Evolutionary conservation across 1,140 invertebrate species (phyloP), one percentile per base, ranked within the genome.

Genomic region (Ooceraea biroi): DNA sequence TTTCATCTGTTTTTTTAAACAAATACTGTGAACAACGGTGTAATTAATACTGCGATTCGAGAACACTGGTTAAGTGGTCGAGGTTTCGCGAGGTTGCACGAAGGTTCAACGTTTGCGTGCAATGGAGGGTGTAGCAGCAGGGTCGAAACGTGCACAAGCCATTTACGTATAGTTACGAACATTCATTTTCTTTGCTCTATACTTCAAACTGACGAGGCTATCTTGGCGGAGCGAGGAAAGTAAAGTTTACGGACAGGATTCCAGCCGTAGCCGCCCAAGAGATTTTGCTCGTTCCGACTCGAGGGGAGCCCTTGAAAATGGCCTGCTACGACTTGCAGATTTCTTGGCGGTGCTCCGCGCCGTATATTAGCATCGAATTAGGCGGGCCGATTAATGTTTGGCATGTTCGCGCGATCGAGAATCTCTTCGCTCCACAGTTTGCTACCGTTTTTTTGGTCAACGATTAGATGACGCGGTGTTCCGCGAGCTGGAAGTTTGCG

Each of bases 311-410:
- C 55, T 68, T 11, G 12, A 48, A 55, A 66, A 68, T 7, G 44
- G 44, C 41, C 72, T 68, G 71, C 61, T 86, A 72, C 12, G 83
- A 86, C 83, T 86, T 86, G 83, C 83, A 86, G 74, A 86, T 86
- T 50, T 71, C 65, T 50, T 41, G 69, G 68, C 60, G 25, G 48
- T 44, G 44, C 30, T 76, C 82, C 58, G 55, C 27, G 36, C 19
- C 82, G 30, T 72, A n/a, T 41, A 86, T 88, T 84, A 84, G 66
- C 86, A 76, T 84, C 52, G 68, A 80, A 86, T 84, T 72, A 77
- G 52, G 36, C 27, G 61, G 46, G 72, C 60, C 66, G 86, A 83
- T 84, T 82, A 72, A 55, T 41, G 3, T 12, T 44, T 11, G 30
- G 14, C 36, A 30, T 78, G 41, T 68, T n/a, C n/a, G n/a, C 36